Evolutionary conservation across 2,797 vertebrate species (phyloP).

Genomic region (Lophotriccus pileatus): DNA sequence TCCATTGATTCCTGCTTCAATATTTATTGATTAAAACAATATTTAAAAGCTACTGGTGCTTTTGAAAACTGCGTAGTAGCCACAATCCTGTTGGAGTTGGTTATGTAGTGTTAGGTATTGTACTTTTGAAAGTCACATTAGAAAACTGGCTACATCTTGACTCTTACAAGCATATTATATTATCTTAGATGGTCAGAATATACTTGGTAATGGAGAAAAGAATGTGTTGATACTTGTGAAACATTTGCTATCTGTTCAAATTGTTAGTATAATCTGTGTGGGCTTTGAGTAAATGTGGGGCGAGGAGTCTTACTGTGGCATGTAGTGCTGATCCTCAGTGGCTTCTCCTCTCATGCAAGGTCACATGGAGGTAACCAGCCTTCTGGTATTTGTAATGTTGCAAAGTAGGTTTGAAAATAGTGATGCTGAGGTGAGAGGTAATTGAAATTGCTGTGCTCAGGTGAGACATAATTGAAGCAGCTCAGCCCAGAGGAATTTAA

Average conservation of each 20-base stretch:
- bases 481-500: neutral
- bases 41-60: neutral
- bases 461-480: neutral
- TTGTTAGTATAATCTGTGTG: neutral
- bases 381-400: neutral
- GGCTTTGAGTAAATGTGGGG: neutral
- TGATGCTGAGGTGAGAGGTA: neutral
- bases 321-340: neutral
- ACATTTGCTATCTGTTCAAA: neutral
- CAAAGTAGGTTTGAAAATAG: neutral
- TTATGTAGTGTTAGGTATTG: neutral
- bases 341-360: neutral
- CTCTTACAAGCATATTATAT: fast-evolving
- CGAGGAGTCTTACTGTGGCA: neutral
- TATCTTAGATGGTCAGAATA: neutral
- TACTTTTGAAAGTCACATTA: neutral
- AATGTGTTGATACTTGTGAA: neutral
- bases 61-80: neutral
- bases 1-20: neutral
- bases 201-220: neutral
- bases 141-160: neutral
- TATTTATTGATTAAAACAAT: neutral
- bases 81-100: neutral
- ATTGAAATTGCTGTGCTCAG: neutral
- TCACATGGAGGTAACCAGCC: neutral